Percentiles rank a stretch among this genome's conserved stretches.
These are phyloP conservation scores for Scatophagus argus DNA, from an alignment of 2,113 vertebrate genomes.

Conservation along the genomic window DNA sequence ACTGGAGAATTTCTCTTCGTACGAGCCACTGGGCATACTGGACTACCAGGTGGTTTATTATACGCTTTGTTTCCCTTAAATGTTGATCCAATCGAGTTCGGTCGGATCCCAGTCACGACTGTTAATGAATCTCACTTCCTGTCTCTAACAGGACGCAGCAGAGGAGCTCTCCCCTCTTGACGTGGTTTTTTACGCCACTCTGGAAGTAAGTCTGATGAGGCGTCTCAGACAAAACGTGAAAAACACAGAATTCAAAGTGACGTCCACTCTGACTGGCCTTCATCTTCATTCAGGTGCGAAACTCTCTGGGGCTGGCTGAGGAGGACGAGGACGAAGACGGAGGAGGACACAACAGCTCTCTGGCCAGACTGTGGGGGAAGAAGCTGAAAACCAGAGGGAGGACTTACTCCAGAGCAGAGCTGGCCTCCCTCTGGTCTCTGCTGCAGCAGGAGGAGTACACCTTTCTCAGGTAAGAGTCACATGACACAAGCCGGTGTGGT, in stretches of 20 bases:
- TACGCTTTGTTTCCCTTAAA: background rate
- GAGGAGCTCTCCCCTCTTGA: slow-evolving; percentile 88
- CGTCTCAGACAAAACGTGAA: too few species aligned
- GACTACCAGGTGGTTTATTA: slow-evolving; percentile 82
- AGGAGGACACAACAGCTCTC: slow-evolving; percentile 73
- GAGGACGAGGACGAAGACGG: slow-evolving; percentile 44
- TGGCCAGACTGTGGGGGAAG: slow-evolving; percentile 86
- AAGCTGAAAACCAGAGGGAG: slow-evolving; percentile 78
- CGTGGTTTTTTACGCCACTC: slow-evolving; percentile 89
- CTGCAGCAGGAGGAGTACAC: slow-evolving; percentile 96
- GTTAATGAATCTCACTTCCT: background rate
- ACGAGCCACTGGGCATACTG: slow-evolving; percentile 85
- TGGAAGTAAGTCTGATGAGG: slow-evolving; percentile 85
- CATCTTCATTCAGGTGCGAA: slow-evolving; percentile 83
- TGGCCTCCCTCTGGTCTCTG: slow-evolving; percentile 94
- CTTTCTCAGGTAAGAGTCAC: slow-evolving; percentile 82
- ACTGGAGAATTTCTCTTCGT: slow-evolving; percentile 93
- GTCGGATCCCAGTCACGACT: too few species aligned
- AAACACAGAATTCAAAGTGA: background rate
- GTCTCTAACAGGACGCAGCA: slow-evolving; percentile 56
- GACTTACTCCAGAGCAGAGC: slow-evolving; percentile 84
- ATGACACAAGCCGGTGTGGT: too few species aligned
- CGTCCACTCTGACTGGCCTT: background rate
- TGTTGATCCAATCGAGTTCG: too few species aligned
- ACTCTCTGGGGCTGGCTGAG: slow-evolving; percentile 86